Evolutionary conservation across 2,888 invertebrate genomes (phyloP).

Genomic region (Euplagia quadripunctaria): DNA sequence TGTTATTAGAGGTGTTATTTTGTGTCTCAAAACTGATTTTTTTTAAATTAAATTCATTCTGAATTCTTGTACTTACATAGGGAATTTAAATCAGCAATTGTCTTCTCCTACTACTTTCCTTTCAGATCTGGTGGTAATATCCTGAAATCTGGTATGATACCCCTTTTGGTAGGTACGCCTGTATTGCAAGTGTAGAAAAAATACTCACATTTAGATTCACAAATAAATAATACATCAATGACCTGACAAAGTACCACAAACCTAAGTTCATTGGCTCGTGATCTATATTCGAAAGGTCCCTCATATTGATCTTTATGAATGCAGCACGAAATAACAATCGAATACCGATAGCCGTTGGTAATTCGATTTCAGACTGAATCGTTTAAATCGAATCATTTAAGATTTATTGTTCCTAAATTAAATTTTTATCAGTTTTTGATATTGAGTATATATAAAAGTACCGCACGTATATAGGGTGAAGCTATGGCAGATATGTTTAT

Average conservation of each 20-base stretch:
- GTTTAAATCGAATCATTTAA: neutral
- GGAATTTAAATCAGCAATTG: no score
- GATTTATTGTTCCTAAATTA: neutral
- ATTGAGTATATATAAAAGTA: neutral
- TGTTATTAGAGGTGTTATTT: no score
- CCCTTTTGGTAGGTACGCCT: no score
- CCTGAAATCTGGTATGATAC: no score
- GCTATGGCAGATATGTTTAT: no score
- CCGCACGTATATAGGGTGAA: no score
- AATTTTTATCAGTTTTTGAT: neutral
- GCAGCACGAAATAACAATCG: conserved; percentile 1
- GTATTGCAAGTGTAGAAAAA: no score
- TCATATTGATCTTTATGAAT: neutral
- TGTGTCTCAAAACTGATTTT: no score
- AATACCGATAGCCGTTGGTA: neutral
- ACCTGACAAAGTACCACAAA: conserved; percentile 5
- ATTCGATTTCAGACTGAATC: neutral
- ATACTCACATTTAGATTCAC: neutral
- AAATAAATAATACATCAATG: neutral
- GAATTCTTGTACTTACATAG: no score
- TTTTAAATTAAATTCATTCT: no score
- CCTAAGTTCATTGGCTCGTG: conserved; percentile 24
- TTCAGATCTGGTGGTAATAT: no score
- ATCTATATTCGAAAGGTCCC: conserved; percentile 21
- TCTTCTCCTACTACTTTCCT: no score